Percentiles rank a stretch among this genome's conserved stretches.
These are phyloP conservation scores for Drosophila suboccidentalis DNA, from an alignment of 2,888 invertebrate genomes.

Conservation along the genomic window DNA sequence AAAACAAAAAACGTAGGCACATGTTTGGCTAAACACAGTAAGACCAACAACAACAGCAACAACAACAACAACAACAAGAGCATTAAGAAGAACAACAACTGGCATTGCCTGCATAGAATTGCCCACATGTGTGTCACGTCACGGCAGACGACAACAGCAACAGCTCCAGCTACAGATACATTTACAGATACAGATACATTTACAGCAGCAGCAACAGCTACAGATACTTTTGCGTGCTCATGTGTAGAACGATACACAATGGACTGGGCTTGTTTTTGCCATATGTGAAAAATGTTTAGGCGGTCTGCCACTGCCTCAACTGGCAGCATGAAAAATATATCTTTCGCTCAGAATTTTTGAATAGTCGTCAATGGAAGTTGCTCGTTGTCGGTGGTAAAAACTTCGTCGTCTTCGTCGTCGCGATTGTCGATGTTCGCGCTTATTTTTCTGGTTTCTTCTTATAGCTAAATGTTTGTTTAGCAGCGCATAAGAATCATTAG, in stretches of 20 bases:
- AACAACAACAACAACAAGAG: conserved; percentile 28
- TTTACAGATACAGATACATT: conserved; percentile 27
- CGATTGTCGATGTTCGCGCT: not conserved
- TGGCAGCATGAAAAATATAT: conserved; percentile 35
- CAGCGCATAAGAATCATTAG: conserved; percentile 54
- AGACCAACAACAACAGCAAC: conserved; percentile 32
- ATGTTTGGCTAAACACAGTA: conserved; percentile 56
- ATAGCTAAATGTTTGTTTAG: conserved; percentile 55
- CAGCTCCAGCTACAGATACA: conserved; percentile 10
- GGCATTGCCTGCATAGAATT: conserved; percentile 68
- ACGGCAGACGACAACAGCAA: conserved; percentile 75
- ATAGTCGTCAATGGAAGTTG: conserved; percentile 74
- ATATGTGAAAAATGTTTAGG: conserved; percentile 79
- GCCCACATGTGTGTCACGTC: conserved; percentile 81
- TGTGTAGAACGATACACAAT: conserved; percentile 60
- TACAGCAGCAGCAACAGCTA: conserved; percentile 24
- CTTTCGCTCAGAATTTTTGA: conserved; percentile 71
- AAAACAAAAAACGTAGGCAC: conserved; percentile 49
- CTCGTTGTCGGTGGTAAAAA: conserved; percentile 46
- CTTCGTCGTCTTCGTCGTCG: conserved; percentile 7
- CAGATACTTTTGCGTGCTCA: conserved; percentile 46
- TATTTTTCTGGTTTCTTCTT: conserved; percentile 9
- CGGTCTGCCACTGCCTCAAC: conserved; percentile 45
- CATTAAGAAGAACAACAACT: conserved; percentile 38
- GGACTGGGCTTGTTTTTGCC: conserved; percentile 80